phyloP scores from a whole-genome alignment of 2,888 invertebrate species.

The Chalcosyrphus nemorum region DNA sequence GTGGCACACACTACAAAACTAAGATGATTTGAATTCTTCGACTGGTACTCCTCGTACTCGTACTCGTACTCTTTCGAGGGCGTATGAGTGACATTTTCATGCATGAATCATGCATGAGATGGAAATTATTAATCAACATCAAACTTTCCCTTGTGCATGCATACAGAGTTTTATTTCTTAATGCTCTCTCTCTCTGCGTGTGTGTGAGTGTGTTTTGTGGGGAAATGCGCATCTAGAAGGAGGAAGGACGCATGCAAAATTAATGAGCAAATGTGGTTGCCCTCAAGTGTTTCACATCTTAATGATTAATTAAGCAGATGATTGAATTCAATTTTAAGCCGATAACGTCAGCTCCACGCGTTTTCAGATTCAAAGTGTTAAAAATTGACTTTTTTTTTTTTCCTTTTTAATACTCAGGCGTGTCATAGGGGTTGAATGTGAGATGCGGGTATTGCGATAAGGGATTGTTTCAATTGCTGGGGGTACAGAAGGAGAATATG shows the following conservation, averaged over 20 bases:
- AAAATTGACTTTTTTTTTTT: constrained; percentile 25
- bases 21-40: background rate
- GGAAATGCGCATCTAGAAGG: background rate
- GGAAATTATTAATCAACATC: constrained; percentile 57
- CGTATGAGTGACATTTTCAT: constrained; percentile 51
- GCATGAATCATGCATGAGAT: constrained; percentile 61
- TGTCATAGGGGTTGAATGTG: background rate
- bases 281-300: constrained; percentile 25
- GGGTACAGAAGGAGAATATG: background rate
- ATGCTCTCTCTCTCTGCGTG: background rate
- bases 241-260: constrained; percentile 11
- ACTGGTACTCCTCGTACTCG: no score
- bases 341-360: constrained; percentile 41
- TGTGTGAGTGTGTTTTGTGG: background rate
- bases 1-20: background rate
- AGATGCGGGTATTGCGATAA: constrained; percentile 3
- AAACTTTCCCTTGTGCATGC: constrained; percentile 28
- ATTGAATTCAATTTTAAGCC: constrained; percentile 52
- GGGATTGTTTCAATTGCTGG: constrained; percentile 24
- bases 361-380: background rate
- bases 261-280: constrained; percentile 28
- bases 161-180: background rate
- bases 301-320: constrained; percentile 61
- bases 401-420: background rate
- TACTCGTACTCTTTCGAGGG: no score